Conservation (phyloP, 2,113 vertebrate species). For the Dryoscopus gambensis region DNA sequence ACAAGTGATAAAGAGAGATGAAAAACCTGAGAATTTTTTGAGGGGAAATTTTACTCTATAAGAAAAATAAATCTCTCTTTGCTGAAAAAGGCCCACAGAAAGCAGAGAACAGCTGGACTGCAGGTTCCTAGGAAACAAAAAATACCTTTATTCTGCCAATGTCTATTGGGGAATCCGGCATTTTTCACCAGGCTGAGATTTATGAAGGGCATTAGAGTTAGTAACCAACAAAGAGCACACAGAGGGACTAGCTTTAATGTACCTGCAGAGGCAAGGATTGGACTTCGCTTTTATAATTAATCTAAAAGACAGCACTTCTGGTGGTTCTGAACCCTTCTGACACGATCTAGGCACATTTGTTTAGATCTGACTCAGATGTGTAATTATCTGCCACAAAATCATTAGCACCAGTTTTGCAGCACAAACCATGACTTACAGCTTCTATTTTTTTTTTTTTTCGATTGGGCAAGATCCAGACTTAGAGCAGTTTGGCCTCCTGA, state of each 20-base stretch:
- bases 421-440: not conserved
- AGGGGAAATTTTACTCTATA: not conserved
- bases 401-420: not conserved
- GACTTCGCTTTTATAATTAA: conserved; percentile 12
- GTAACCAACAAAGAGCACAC: not conserved
- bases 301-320: not conserved
- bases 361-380: conserved; percentile 20
- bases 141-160: not conserved
- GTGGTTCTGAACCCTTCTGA: not conserved
- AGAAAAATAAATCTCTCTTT: not conserved
- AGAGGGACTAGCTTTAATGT: not conserved
- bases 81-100: not conserved
- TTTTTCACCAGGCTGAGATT: conserved; percentile 14
- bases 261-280: not conserved
- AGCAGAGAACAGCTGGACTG: not conserved
- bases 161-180: not conserved
- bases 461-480: not conserved
- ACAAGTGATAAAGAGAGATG: not conserved
- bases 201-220: not conserved
- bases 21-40: not conserved
- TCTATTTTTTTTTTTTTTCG: not conserved
- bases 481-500: not conserved
- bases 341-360: not conserved
- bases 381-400: not conserved
- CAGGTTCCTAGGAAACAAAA: not conserved